Evolutionary conservation across 2,888 invertebrate genomes (phyloP), one percentile per base, ranked within the genome.

Genomic region (Zygogramma bicolorata): DNA sequence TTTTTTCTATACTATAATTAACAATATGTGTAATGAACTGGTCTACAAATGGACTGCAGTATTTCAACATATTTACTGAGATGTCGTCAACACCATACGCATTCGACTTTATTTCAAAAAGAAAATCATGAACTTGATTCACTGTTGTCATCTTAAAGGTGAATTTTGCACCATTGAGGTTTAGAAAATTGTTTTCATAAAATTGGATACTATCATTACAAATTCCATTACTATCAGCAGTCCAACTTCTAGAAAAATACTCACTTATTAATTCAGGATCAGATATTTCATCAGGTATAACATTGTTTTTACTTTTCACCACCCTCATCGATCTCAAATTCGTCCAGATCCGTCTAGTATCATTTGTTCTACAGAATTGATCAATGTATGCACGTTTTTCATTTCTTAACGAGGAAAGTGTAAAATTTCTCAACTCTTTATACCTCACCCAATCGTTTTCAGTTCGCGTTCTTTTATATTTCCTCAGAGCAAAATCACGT

Each of bases 341-440:
- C 8, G 13, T 15, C 22, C 7, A 66, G 3, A n/a, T 4, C 10
- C 7, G 10, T 8, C n/a, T 22, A 20, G 5, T 61, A 13, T 61
- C 10, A 3, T 53, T 22, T 6, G 31, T 34, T 38, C 7, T 15
- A 8, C n/a, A 49, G 2, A 61, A 18, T 6, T 49, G n/a, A 1
- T 60, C 46, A 3, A 69, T 5, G n/a, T 63, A 57, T 10, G 57
- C 40, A 6, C 3, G 13, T 40, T 63, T 62, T 58, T n/a, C n/a
- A n/a, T n/a, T n/a, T n/a, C 38, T 18, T 7, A 15, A n/a, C 22
- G 18, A 25, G 4, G 25, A n/a, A 22, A 57, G 8, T 1, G 63
- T 49, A 20, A 68, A 20, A 62, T 68, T 68, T 49, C 53, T 40
- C 2, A 62, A 29, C 27, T 46, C 20, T 46, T 63, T 58, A 38